Conservation (phyloP, 2,113 vertebrate genomes). For the Emberiza fucata region DNA sequence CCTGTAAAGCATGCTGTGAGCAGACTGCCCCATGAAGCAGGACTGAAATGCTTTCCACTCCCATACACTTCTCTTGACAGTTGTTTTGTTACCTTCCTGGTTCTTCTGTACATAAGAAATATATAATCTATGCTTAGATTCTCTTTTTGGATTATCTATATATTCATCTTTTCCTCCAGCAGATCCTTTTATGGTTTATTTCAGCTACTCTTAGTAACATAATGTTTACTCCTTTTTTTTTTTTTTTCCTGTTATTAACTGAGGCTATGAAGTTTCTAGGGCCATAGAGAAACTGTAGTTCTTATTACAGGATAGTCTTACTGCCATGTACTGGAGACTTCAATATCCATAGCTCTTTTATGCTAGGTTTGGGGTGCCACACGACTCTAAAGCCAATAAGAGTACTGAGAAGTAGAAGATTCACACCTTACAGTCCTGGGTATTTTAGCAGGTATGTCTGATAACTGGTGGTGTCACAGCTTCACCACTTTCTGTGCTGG, state of each 20-base stretch:
- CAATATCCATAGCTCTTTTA: neutral
- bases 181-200: neutral
- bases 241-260: neutral
- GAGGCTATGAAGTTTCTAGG: neutral
- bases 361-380: neutral
- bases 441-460: neutral
- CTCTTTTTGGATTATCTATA: neutral
- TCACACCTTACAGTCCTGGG: neutral
- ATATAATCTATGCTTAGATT: neutral
- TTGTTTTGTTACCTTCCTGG: neutral
- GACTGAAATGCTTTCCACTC: neutral
- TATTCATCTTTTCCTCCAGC: neutral
- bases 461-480: neutral
- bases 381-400: rapidly evolving
- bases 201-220: neutral
- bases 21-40: neutral
- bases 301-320: neutral
- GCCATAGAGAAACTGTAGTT: neutral
- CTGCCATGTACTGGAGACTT: neutral
- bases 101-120: neutral
- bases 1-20: neutral
- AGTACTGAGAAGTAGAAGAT: neutral
- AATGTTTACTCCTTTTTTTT: neutral
- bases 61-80: neutral
- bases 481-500: neutral